Evolutionary conservation across 1,140 invertebrate species (phyloP).

Genomic region (Tenebrio molitor): DNA sequence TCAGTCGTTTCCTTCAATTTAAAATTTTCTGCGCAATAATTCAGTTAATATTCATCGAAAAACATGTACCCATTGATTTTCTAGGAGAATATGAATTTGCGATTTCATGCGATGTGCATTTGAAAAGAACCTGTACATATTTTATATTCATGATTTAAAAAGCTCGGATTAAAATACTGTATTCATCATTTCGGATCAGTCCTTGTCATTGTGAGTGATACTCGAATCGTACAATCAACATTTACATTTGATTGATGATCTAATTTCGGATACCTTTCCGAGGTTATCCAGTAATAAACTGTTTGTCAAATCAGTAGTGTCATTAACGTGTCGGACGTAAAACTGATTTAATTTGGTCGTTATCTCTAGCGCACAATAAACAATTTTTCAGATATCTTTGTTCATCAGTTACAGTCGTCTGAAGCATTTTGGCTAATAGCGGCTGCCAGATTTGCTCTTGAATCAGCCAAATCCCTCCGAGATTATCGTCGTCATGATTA

Average conservation of each 20-base stretch:
- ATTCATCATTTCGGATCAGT: constrained; percentile 21
- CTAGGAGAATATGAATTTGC: not conserved
- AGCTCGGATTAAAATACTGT: constrained; percentile 22
- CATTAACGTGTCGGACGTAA: no score
- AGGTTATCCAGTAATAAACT: no score
- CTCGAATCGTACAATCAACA: not conserved
- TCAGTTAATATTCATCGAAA: not conserved
- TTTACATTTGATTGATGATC: constrained; percentile 28
- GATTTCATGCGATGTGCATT: not conserved
- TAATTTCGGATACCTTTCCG: constrained; percentile 4
- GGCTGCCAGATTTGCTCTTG: not conserved
- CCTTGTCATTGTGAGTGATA: constrained; percentile 8
- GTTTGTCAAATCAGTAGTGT: no score
- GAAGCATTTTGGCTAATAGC: not conserved
- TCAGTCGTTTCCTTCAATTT: not conserved
- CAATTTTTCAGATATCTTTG: no score
- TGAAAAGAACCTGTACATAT: constrained; percentile 10
- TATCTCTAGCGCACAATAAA: no score
- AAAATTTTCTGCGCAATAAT: not conserved
- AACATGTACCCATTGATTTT: not conserved
- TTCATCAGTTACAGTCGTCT: not conserved
- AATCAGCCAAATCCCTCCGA: not conserved
- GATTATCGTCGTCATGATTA: not conserved
- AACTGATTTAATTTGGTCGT: no score
- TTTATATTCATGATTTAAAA: not conserved